Conservation (phyloP, 2,888 invertebrate species). For the Tillus elongatus region DNA sequence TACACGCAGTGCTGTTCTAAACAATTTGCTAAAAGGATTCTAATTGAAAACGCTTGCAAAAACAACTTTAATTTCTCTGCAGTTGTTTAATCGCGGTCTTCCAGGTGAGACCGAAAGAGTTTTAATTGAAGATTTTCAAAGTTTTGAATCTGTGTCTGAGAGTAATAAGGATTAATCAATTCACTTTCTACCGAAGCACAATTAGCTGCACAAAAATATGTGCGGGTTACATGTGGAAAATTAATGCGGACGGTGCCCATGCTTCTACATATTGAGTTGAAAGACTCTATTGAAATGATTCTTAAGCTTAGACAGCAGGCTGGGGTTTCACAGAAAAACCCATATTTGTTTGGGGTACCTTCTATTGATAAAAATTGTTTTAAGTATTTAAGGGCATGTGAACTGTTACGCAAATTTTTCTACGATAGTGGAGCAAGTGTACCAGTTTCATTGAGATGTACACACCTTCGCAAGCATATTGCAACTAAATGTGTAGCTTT, state of each 20-base stretch:
- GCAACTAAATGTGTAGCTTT: slow-evolving; percentile 23
- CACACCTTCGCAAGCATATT: slow-evolving; percentile 24
- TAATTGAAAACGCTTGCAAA: slow-evolving; percentile 1
- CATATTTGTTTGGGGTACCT: slow-evolving; percentile 7
- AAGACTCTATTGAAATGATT: slow-evolving; percentile 6
- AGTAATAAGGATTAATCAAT: slow-evolving; percentile 6
- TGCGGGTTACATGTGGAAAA: slow-evolving; percentile 11
- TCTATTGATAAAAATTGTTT: background rate
- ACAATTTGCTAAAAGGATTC: too few species aligned
- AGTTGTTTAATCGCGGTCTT: slow-evolving; percentile 14
- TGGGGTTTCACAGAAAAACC: slow-evolving; percentile 5
- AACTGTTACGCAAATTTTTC: slow-evolving; percentile 21
- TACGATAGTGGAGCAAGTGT: slow-evolving; percentile 22
- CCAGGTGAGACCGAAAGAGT: slow-evolving; percentile 13
- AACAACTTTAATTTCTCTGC: slow-evolving; percentile 11
- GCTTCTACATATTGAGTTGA: background rate
- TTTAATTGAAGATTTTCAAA: slow-evolving; percentile 9
- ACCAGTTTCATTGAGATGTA: slow-evolving; percentile 21
- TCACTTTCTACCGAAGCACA: slow-evolving; percentile 5
- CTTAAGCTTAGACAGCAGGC: slow-evolving; percentile 9
- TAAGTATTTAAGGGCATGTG: slow-evolving; percentile 21
- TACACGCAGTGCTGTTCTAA: slow-evolving; percentile 12
- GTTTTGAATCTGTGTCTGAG: background rate
- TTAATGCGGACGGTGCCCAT: slow-evolving; percentile 9
- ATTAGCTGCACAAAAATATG: slow-evolving; percentile 8